Evolutionary conservation across 2,113 vertebrate species (phyloP), one percentile per base, ranked within the genome.

Genomic region (Zosterops lateralis): DNA sequence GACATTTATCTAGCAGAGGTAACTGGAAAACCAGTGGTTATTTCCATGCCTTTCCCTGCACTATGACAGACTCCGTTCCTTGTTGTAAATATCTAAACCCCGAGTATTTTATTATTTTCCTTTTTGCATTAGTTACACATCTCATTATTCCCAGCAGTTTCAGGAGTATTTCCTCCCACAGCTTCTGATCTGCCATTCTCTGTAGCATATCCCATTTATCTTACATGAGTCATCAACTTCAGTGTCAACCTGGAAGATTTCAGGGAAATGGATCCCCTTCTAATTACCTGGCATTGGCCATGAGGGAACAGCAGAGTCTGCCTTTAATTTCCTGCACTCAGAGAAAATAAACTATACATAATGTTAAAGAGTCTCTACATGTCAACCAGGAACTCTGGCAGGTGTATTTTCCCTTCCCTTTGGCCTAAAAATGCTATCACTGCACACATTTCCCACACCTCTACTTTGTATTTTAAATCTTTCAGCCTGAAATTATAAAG

Each of bases 141-240:
- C 61, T 65, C 54, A 72, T 80, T 53, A 60, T 80, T 83, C 86
- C 92, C 95, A 44, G 95, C 93, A 96, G 89, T 93, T 56, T 87
- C 7, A 36, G 17, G 64, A 93, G 58, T 66, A 83, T 70, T 82
- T 88, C 89, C 73, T 93, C 82, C 66, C 61, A 65, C 64, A 83
- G 71, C 53, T 94, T 75, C 95, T 78, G 68, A 90, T 81, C 74
- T 85, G 76, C 82, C 73, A 40, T 72, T 75, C 79, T 88, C 84
- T 84, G 40, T 40, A 92, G 66, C 47, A 67, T 10, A 51, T 86
- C 17, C 53, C 89, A 83, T 90, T 74, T 80, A 87, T 85, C 60
- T 77, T 62, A 68, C 7, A 9, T 32, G 44, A 95, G 45, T 71
- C 90, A 92, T 66, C 78, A 72, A 79, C 62, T 89, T 79, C 62